Conservation (phyloP, 2,113 vertebrate genomes). For the Gasterosteus aculeatus region DNA sequence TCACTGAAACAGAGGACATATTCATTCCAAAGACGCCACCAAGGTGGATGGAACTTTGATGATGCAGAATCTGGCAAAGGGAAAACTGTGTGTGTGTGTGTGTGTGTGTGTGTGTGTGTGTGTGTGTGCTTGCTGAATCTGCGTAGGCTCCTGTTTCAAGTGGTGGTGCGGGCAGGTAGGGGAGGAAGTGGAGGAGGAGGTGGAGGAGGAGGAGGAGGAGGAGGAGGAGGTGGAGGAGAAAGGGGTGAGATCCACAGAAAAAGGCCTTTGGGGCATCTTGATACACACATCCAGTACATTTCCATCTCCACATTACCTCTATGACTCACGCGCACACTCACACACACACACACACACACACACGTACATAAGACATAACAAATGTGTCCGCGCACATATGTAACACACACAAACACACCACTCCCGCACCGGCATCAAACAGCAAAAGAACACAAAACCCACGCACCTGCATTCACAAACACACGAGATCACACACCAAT, state of each 20-base stretch:
- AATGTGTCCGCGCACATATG: slow-evolving; percentile 62
- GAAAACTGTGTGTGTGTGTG: slow-evolving; percentile 72
- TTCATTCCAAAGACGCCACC: slow-evolving; percentile 83
- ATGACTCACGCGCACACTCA: slow-evolving; percentile 76
- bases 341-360: slow-evolving; percentile 29
- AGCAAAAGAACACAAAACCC: slow-evolving; percentile 59
- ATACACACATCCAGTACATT: slow-evolving; percentile 78
- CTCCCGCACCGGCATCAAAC: slow-evolving; percentile 70
- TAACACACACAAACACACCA: slow-evolving; percentile 63
- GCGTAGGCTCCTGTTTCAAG: slow-evolving; percentile 86
- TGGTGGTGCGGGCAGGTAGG: slow-evolving; percentile 80
- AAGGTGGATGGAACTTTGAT: slow-evolving; percentile 87
- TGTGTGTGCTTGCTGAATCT: slow-evolving; percentile 80
- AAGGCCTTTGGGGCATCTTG: slow-evolving; percentile 78
- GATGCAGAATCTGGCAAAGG: slow-evolving; percentile 87
- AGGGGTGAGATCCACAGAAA: slow-evolving; percentile 75
- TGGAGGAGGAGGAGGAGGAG: slow-evolving; percentile 57
- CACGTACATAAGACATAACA: slow-evolving; percentile 46
- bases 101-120: slow-evolving; percentile 54
- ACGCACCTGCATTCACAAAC: slow-evolving; percentile 49
- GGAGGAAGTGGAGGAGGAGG: slow-evolving; percentile 68
- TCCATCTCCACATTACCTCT: slow-evolving; percentile 77
- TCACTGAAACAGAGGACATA: slow-evolving; percentile 84
- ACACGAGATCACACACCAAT: slow-evolving; percentile 36
- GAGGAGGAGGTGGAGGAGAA: slow-evolving; percentile 65